A percentile compares a stretch with the other conserved stretches of the same genome.
Evolutionary conservation across 2,888 invertebrate species (phyloP).

Genomic region (Abrostola tripartita): DNA sequence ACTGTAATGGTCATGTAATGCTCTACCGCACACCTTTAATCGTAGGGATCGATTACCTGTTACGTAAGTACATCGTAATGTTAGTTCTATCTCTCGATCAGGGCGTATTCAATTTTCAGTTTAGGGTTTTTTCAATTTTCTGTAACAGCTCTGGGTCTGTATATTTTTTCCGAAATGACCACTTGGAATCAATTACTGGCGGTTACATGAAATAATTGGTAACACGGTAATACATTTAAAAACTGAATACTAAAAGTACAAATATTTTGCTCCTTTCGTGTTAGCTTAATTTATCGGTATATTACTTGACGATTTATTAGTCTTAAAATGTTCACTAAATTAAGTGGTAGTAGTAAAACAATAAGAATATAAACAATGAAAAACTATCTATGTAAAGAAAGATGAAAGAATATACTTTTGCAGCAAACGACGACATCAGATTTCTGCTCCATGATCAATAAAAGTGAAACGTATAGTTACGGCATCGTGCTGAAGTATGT

Average conservation of each 20-base stretch:
- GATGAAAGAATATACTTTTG: neutral
- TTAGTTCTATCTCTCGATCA: neutral
- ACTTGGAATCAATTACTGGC: neutral
- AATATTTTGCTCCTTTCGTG: too few relatives aligned
- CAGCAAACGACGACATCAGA: neutral
- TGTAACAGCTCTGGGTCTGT: neutral
- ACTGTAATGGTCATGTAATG: too few relatives aligned
- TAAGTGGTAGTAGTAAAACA: too few relatives aligned
- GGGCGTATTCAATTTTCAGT: neutral
- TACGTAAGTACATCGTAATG: neutral
- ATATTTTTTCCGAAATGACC: neutral
- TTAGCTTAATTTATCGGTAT: too few relatives aligned
- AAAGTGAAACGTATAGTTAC: neutral
- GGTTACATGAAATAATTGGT: neutral
- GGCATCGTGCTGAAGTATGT: neutral
- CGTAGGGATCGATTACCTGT: too few relatives aligned
- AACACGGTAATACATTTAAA: neutral
- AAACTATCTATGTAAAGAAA: too few relatives aligned
- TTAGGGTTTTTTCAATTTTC: neutral
- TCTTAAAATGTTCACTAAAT: too few relatives aligned
- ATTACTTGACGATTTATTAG: too few relatives aligned
- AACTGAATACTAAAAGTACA: too few relatives aligned
- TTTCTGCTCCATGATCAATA: neutral
- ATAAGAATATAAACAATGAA: too few relatives aligned
- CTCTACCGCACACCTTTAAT: too few relatives aligned